Conservation (phyloP, 2,113 vertebrate genomes). For the Pseudorectes ferrugineus region DNA sequence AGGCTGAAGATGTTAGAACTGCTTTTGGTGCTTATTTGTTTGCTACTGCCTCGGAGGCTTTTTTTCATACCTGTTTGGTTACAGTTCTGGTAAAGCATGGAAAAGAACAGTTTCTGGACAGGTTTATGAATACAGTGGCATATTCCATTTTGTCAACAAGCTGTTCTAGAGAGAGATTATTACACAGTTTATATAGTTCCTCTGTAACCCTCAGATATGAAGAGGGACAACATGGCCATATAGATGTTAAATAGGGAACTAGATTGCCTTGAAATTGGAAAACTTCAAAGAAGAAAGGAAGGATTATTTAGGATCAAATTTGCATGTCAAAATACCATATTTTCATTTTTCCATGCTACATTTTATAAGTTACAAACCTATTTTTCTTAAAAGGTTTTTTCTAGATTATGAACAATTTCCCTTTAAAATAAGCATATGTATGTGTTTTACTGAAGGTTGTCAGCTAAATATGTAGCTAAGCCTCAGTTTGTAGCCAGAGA, state of each 20-base stretch:
- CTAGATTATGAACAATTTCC: background rate
- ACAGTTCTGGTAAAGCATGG: background rate
- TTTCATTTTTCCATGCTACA: background rate
- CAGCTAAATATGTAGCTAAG: background rate
- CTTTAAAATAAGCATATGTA: background rate
- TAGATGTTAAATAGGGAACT: background rate
- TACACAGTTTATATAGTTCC: background rate
- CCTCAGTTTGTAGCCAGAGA: background rate
- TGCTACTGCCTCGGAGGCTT: background rate
- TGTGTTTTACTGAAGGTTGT: background rate
- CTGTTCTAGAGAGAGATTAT: background rate
- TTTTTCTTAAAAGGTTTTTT: background rate
- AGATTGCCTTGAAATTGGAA: background rate
- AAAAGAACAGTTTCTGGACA: background rate
- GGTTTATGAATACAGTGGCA: background rate
- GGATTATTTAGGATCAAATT: background rate
- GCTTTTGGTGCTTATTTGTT: background rate
- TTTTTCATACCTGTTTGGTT: background rate
- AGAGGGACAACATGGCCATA: fast-evolving
- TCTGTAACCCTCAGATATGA: background rate
- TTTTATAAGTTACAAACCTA: background rate
- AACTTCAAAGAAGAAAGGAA: background rate
- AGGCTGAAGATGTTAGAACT: background rate
- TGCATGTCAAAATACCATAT: background rate
- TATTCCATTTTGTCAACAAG: background rate